Percentiles rank a stretch among this genome's conserved stretches.
Evolutionary conservation across 2,888 invertebrate species (phyloP).

Genomic region (Euzophera pinguis): DNA sequence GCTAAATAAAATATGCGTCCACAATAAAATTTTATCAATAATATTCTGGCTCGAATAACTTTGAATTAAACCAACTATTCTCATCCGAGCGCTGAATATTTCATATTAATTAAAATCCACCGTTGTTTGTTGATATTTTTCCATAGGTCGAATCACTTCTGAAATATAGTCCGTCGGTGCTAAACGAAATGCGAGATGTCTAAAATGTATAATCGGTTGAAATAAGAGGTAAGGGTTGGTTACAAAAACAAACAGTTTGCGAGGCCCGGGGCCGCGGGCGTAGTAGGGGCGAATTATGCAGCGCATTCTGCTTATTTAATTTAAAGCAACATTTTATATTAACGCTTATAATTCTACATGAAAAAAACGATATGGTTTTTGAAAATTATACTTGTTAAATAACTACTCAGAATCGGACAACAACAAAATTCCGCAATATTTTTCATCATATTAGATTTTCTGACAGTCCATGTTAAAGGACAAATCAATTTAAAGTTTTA

Average conservation of each 20-base stretch:
- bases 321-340: constrained; percentile 56
- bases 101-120: constrained; percentile 17
- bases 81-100: constrained; percentile 36
- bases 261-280: constrained; percentile 50
- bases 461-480: background rate
- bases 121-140: constrained; percentile 7
- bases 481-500: background rate
- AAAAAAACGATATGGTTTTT: constrained; percentile 44
- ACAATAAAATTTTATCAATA: constrained; percentile 61
- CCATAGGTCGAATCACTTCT: constrained; percentile 9
- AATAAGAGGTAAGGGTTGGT: constrained; percentile 28
- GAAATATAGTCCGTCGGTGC: constrained; percentile 14
- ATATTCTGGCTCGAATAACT: constrained; percentile 45
- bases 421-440: background rate
- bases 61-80: constrained; percentile 46
- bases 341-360: constrained; percentile 46
- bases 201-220: constrained; percentile 40
- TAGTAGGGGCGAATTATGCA: constrained; percentile 51
- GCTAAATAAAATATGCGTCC: constrained; percentile 58
- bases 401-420: background rate
- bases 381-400: constrained; percentile 32
- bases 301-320: constrained; percentile 65
- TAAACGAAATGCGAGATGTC: constrained; percentile 28
- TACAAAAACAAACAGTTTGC: constrained; percentile 52
- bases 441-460: no score